Conservation (phyloP, 1,140 invertebrate species). For the Achroia grisella region DNA sequence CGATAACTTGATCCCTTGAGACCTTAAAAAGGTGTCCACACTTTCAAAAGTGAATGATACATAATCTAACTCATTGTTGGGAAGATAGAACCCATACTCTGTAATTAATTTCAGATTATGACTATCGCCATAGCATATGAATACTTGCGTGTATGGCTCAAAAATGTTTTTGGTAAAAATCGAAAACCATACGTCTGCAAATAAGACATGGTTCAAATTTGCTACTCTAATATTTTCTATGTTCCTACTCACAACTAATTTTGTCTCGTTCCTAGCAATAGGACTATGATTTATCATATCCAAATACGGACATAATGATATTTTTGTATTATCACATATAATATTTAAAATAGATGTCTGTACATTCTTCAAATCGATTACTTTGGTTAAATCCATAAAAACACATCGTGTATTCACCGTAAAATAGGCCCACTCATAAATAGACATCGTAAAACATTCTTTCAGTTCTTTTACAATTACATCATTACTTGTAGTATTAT, state of each 20-base stretch:
- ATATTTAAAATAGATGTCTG: conserved; percentile 42
- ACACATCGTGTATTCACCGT: conserved; percentile 84
- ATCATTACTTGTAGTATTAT: conserved; percentile 28
- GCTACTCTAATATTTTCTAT: conserved; percentile 64
- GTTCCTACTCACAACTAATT: conserved; percentile 57
- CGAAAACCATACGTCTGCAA: conserved; percentile 59
- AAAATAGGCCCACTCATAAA: conserved; percentile 79
- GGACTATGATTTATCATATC: conserved; percentile 84
- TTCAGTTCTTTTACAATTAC: conserved; percentile 27
- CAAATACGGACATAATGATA: conserved; percentile 84
- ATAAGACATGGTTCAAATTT: conserved; percentile 41
- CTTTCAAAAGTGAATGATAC: conserved; percentile 69
- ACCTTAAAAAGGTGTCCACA: conserved; percentile 46
- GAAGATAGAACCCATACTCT: conserved; percentile 83
- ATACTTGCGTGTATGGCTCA: conserved; percentile 76
- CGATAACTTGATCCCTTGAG: conserved; percentile 35
- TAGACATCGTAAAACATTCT: conserved; percentile 49
- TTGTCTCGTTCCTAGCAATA: conserved; percentile 72
- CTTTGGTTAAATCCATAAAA: conserved; percentile 66
- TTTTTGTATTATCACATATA: conserved; percentile 72
- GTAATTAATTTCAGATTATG: conserved; percentile 80
- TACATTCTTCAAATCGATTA: conserved; percentile 45
- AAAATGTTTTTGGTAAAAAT: conserved; percentile 76
- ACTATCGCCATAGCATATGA: conserved; percentile 85
- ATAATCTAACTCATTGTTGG: conserved; percentile 77